Percentiles rank a stretch among this genome's conserved stretches.
Evolutionary conservation across 1,140 invertebrate genomes (phyloP).

Genomic region (Hyphantria cunea): DNA sequence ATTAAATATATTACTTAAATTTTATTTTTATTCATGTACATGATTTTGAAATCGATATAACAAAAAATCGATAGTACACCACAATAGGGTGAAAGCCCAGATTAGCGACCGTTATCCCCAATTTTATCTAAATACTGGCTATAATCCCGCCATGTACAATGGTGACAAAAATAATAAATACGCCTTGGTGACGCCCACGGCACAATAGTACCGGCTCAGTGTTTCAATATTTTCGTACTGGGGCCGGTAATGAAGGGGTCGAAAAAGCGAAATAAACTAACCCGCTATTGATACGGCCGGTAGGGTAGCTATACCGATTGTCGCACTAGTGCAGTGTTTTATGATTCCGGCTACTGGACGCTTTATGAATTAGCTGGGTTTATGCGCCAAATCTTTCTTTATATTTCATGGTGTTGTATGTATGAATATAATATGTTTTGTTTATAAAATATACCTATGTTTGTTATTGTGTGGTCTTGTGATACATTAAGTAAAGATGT

Average conservation of each 20-base stretch:
- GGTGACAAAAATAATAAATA: constrained; percentile 81
- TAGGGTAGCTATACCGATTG: constrained; percentile 11
- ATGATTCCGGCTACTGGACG: constrained; percentile 26
- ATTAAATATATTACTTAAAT: too few relatives aligned
- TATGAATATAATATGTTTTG: too few relatives aligned
- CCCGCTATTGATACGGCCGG: constrained; percentile 56
- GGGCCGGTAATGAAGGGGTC: constrained; percentile 64
- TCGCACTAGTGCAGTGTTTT: constrained; percentile 15
- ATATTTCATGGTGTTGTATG: too few relatives aligned
- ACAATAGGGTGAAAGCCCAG: constrained; percentile 58
- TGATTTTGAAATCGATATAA: too few relatives aligned
- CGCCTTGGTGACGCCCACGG: constrained; percentile 60
- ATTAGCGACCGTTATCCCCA: constrained; percentile 76
- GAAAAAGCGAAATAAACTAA: constrained; percentile 57
- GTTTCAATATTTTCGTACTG: constrained; percentile 73
- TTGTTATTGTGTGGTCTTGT: too few relatives aligned
- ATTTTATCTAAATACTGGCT: constrained; percentile 78
- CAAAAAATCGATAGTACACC: constrained; percentile 63
- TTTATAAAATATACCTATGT: too few relatives aligned
- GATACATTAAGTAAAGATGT: too few relatives aligned
- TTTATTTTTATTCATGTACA: too few relatives aligned
- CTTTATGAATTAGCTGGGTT: constrained; percentile 23
- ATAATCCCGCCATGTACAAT: constrained; percentile 69
- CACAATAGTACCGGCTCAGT: constrained; percentile 26
- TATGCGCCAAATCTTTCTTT: too few relatives aligned